Evolutionary conservation across 2,888 invertebrate species (phyloP).

Genomic region (Nymphalis urticae): DNA sequence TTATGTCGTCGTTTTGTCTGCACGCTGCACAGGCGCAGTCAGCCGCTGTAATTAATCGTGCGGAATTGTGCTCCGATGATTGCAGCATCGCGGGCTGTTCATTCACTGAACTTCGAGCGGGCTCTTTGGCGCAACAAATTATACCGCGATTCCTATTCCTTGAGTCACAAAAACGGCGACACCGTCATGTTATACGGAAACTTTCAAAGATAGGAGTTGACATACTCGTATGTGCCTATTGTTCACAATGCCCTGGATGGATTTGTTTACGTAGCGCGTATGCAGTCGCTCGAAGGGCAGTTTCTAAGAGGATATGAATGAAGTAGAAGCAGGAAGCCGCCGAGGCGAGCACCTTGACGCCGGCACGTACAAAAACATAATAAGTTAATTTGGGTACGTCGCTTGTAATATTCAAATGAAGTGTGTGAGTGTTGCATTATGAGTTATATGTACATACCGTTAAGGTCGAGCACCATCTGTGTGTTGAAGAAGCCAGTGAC

Average conservation of each 20-base stretch:
- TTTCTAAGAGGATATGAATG: slow-evolving; percentile 11
- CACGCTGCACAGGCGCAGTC: slow-evolving; percentile 36
- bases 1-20: slow-evolving; percentile 67
- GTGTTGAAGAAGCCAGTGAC: slow-evolving; percentile 76
- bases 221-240: background rate
- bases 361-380: slow-evolving; percentile 52
- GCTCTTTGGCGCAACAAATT: background rate
- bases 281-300: background rate
- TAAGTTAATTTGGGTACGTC: slow-evolving; percentile 49
- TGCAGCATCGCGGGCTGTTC: slow-evolving; percentile 31
- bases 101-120: slow-evolving; percentile 19
- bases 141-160: background rate
- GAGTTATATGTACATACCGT: slow-evolving; percentile 61
- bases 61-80: slow-evolving; percentile 35
- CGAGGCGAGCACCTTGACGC: slow-evolving; percentile 22
- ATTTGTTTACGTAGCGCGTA: background rate
- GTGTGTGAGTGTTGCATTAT: slow-evolving; percentile 29
- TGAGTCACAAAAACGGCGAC: too few species aligned
- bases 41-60: slow-evolving; percentile 40
- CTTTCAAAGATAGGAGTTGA: background rate
- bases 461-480: slow-evolving; percentile 78
- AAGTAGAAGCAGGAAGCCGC: slow-evolving; percentile 20
- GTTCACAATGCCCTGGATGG: background rate
- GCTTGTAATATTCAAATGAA: slow-evolving; percentile 52
- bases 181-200: too few species aligned